Conservation (phyloP, 2,113 vertebrate species). For the Takifugu bimaculatus region DNA sequence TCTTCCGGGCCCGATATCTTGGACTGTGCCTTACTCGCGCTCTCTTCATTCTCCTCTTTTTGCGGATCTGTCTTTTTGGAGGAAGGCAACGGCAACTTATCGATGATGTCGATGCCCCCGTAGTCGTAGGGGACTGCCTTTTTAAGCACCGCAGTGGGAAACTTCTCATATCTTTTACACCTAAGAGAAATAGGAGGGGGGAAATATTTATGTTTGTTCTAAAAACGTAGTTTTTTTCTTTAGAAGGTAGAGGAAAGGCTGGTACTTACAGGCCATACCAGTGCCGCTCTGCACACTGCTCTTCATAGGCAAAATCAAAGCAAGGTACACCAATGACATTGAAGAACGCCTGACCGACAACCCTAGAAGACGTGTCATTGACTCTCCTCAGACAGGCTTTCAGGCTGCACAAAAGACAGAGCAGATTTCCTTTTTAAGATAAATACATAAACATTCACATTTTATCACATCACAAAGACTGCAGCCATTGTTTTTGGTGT, state of each 20-base stretch:
- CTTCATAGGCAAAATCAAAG: slow-evolving; percentile 80
- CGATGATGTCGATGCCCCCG: slow-evolving; percentile 78
- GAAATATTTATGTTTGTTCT: background rate
- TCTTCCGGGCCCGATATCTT: slow-evolving; percentile 41
- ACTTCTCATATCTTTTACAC: slow-evolving; percentile 81
- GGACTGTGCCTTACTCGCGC: slow-evolving; percentile 47
- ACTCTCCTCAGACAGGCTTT: slow-evolving; percentile 80
- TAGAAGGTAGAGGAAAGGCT: no score
- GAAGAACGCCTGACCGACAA: slow-evolving; percentile 86
- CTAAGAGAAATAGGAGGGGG: slow-evolving; percentile 54
- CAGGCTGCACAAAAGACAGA: slow-evolving; percentile 70
- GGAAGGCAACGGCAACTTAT: slow-evolving; percentile 65
- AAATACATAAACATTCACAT: background rate
- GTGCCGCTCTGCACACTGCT: slow-evolving; percentile 84
- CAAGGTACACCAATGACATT: slow-evolving; percentile 87
- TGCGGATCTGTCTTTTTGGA: slow-evolving; percentile 24
- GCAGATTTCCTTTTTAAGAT: background rate
- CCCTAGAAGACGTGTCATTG: slow-evolving; percentile 83
- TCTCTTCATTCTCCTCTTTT: slow-evolving; percentile 31
- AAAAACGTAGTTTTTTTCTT: background rate
- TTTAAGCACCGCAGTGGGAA: slow-evolving; percentile 78
- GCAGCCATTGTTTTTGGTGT: no score
- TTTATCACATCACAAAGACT: background rate
- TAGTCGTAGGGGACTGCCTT: slow-evolving; percentile 84
- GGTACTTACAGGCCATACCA: slow-evolving; percentile 90